These are phyloP conservation scores for Drosophila tani DNA, from an alignment of 1,140 invertebrate species.

Conservation along the genomic window DNA sequence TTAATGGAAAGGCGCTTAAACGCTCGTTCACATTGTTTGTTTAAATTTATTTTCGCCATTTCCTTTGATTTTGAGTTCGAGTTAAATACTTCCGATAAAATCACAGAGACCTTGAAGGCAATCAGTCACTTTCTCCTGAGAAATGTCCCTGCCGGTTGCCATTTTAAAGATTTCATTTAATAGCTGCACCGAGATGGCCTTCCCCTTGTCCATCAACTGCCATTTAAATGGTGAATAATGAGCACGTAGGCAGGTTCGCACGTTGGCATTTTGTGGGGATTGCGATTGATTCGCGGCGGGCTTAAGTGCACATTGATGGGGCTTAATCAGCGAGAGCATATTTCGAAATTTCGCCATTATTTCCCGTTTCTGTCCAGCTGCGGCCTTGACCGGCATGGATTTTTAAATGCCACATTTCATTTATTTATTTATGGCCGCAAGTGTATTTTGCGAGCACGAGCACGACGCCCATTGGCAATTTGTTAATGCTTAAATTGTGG, in stretches of 20 bases:
- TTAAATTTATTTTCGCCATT: neutral
- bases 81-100: neutral
- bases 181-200: slow-evolving; percentile 3
- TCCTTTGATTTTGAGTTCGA: neutral
- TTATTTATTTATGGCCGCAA: slow-evolving; percentile 38
- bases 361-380: slow-evolving; percentile 46
- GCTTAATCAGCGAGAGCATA: slow-evolving; percentile 67
- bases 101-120: slow-evolving; percentile 9
- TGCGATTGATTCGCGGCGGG: slow-evolving; percentile 28
- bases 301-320: slow-evolving; percentile 68
- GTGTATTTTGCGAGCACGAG: slow-evolving; percentile 1
- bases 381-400: slow-evolving; percentile 37
- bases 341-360: slow-evolving; percentile 57
- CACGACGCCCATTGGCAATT: slow-evolving; percentile 50
- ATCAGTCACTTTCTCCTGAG: slow-evolving; percentile 15
- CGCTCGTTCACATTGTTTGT: too few relatives aligned
- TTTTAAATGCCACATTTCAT: slow-evolving; percentile 50
- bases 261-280: slow-evolving; percentile 41
- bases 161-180: slow-evolving; percentile 25
- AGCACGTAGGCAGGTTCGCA: slow-evolving; percentile 53
- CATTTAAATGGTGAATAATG: slow-evolving; percentile 75
- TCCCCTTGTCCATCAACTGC: slow-evolving; percentile 24
- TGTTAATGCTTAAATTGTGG: slow-evolving; percentile 68
- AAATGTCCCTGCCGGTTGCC: neutral
- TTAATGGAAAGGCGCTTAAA: neutral